Evolutionary conservation across 92 coral and sea anemone species (phyloP).

Genomic region (Phenganax subtilis): DNA sequence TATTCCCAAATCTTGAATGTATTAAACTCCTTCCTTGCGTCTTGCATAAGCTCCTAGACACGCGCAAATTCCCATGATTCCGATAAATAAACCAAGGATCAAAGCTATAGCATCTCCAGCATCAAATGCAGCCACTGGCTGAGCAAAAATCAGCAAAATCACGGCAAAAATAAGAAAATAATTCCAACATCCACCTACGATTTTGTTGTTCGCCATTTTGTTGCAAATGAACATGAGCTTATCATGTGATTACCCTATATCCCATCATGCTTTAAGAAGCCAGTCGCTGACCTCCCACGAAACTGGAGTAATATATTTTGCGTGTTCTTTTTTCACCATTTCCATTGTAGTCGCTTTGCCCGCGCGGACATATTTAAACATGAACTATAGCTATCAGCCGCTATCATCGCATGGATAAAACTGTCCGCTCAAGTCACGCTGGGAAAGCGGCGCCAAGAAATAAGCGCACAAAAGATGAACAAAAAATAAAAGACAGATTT

Average conservation of each 20-base stretch:
- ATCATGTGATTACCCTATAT: conserved; percentile 22
- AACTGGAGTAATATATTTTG: not conserved
- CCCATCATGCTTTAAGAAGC: not conserved
- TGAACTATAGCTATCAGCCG: too few relatives aligned
- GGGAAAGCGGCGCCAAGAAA: too few relatives aligned
- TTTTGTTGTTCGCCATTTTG: conserved; percentile 68
- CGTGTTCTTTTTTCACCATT: too few relatives aligned
- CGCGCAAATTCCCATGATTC: conserved; percentile 98
- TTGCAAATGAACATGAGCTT: conserved; percentile 9
- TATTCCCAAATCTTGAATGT: not conserved
- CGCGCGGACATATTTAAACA: too few relatives aligned
- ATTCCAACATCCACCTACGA: conserved; percentile 50
- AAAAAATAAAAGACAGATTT: not conserved
- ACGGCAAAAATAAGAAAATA: conserved; percentile 37
- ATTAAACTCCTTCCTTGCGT: conserved; percentile 78
- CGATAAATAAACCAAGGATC: conserved; percentile 85
- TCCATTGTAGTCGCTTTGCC: too few relatives aligned
- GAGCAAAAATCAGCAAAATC: conserved; percentile 65
- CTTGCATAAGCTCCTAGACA: conserved; percentile 98
- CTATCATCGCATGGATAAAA: too few relatives aligned
- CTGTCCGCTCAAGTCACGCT: too few relatives aligned
- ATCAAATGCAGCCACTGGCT: conserved; percentile 89
- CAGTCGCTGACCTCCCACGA: not conserved
- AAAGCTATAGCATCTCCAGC: conserved; percentile 98
- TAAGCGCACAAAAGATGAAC: not conserved